Base-by-base conservation (phyloP, 2,888 invertebrate species). In the Troides aeacus region DNA sequence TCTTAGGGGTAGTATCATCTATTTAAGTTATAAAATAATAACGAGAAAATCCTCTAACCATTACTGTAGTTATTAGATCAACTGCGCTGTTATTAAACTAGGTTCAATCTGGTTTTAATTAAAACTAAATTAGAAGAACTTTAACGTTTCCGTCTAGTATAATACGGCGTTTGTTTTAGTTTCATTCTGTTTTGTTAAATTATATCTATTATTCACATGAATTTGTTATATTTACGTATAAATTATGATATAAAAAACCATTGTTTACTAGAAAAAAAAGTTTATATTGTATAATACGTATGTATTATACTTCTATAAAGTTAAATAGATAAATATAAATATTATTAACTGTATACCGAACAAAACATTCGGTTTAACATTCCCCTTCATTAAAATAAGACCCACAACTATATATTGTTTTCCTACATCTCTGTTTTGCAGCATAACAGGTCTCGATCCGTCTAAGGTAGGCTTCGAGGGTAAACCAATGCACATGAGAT, bases 381-480 rank as follows among this genome's bases (percentile, higher is more conserved):
- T 6, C 18, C 2, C 5, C 53, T 46, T 46, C 46, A 46, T 15
- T 46, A 46, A 46, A n/a, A n/a, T n/a, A 4, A n/a, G n/a, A 53
- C 18, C 5, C 6, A n/a, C 15, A 0, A 15, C 15, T 15, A n/a
- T 7, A 12, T 53, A 53, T 15, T 0, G n/a, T n/a, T 8, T 58
- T 23, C 23, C 23, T 58, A 12, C 23, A 15, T 58, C 4, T 66
- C 6, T 53, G n/a, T 75, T 74, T 73, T 71, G 42, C 75, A 91
- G 91, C 84, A 89, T 91, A 36, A 89, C 86, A 18, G 92, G 87
- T 0, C 77, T 92, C 61, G 92, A 92, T 73, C 91, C 92, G 0
- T 88, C 92, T 0, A 80, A 80, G 24, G 71, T 82, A 1, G 80
- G 81, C 0, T 89, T 89, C 61, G 90, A 90, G 58, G 77, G 68